Evolutionary conservation across 2,113 vertebrate species (phyloP), one percentile per base, ranked within the genome.

Genomic region (Hydropotes inermis): DNA sequence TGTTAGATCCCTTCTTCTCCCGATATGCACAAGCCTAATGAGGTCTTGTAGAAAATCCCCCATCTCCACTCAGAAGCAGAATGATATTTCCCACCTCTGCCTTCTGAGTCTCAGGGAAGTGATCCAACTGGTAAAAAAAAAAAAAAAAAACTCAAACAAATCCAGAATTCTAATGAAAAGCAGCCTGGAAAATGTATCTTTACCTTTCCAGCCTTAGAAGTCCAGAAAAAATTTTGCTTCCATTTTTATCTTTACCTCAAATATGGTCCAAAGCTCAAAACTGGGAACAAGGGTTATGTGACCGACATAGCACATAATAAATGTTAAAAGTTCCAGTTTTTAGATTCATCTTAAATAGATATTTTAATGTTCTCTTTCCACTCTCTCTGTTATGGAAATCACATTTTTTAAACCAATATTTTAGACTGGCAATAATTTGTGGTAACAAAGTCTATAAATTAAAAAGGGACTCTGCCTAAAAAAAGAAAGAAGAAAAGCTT

Each of bases 311-410:
- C 13, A 88, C 21, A 21, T 9, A 33, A 3, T 15, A 19, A 86
- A 5, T 39, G 33, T 12, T 61, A 84, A 12, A 57, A 52, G 27
- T 60, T 87, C 91, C 87, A 57, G 30, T 76, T 89, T 89, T 43
- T 19, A 78, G 39, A 94, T 19, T 28, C 83, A 87, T 60, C 6
- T 10, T 58, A 88, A 86, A 76, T 21, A 81, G 33, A 96, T 39
- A 23, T 43, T 50, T 79, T 81, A 76, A 16, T 27, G n/a, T 60
- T 91, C 79, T 76, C 58, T 94, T 84, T 45, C 57, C 16, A 67
- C 12, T 23, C 14, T 27, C 36, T 67, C 6, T 82, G 3, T 52
- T 91, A 88, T 3, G 25, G 19, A 97, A 92, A 78, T 82, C 64
- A 52, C 47, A 78, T 88, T 55, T 45, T 64, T 19, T 55, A 91